Conservation (phyloP, 2,888 invertebrate genomes). For the Agonopterix subpropinquella region DNA sequence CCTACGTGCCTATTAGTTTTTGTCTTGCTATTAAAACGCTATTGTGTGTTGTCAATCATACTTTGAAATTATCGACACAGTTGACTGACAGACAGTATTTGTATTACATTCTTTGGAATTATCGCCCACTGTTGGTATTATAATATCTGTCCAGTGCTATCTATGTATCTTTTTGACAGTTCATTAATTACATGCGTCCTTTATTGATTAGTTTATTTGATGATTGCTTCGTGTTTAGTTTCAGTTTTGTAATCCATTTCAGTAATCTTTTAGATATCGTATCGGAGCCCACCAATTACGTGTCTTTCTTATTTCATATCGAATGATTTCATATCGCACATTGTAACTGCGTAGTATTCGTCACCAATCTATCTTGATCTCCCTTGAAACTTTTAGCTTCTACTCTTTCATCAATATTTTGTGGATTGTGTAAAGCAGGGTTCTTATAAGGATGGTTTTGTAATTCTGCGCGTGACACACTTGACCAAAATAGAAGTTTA, state of each 20-base stretch:
- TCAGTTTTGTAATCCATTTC: constrained; percentile 20
- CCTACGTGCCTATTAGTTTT: constrained; percentile 33
- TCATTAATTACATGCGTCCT: constrained; percentile 26
- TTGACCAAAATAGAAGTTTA: constrained; percentile 36
- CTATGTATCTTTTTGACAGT: constrained; percentile 27
- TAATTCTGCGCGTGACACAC: constrained; percentile 26
- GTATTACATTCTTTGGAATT: constrained; percentile 22
- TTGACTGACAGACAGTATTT: constrained; percentile 41
- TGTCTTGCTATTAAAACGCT: constrained; percentile 37
- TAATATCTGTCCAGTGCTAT: constrained; percentile 20
- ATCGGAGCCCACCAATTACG: constrained; percentile 32
- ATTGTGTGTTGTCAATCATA: constrained; percentile 43
- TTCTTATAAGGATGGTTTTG: constrained; percentile 14
- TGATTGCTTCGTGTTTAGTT: neutral
- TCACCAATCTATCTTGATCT: constrained; percentile 8
- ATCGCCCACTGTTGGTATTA: constrained; percentile 32
- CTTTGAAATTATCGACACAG: constrained; percentile 25
- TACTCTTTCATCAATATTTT: neutral
- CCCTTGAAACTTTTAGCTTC: constrained; percentile 3
- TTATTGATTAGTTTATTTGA: constrained; percentile 2
- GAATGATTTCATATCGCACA: constrained; percentile 23
- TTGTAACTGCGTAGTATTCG: constrained; percentile 40
- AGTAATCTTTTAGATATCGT: constrained; percentile 25
- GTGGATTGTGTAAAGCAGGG: constrained; percentile 1
- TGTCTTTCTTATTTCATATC: constrained; percentile 31